A percentile compares a stretch with the other conserved stretches of the same genome.
Evolutionary conservation across 1,140 invertebrate genomes (phyloP).

Genomic region (Eupeodes corollae): DNA sequence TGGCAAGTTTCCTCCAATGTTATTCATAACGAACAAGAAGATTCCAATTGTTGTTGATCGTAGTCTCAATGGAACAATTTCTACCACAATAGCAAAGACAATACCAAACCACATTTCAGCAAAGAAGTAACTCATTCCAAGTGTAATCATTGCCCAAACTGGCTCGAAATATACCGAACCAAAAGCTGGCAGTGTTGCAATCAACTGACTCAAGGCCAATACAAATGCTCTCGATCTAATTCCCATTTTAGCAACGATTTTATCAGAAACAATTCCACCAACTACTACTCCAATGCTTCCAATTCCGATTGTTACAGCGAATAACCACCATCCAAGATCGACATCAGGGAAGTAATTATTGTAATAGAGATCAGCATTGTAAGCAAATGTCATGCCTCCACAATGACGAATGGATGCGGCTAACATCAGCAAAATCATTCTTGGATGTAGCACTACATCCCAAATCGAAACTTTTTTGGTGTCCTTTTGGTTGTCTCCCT

Average conservation of each 20-base stretch:
- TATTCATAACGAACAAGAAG: conserved; percentile 85
- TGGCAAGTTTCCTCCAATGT: conserved; percentile 82
- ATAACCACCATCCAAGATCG: conserved; percentile 78
- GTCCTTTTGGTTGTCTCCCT: conserved; percentile 41
- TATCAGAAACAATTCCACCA: conserved; percentile 80
- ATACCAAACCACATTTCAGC: conserved; percentile 92
- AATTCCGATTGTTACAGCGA: conserved; percentile 73
- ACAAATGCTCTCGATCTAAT: conserved; percentile 73
- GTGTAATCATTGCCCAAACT: conserved; percentile 71
- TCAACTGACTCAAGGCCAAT: conserved; percentile 69
- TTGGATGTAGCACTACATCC: conserved; percentile 62
- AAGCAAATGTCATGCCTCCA: conserved; percentile 79
- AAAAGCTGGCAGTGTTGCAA: conserved; percentile 79
- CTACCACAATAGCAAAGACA: conserved; percentile 76
- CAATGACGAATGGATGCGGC: conserved; percentile 85
- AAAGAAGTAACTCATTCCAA: conserved; percentile 75
- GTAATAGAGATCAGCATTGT: conserved; percentile 82
- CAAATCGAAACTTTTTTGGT: conserved; percentile 50
- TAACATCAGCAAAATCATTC: conserved; percentile 68
- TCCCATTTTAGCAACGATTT: conserved; percentile 77
- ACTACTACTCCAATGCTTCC: conserved; percentile 78
- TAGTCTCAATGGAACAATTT: conserved; percentile 69
- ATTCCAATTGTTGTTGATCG: conserved; percentile 74
- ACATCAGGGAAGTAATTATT: conserved; percentile 75
- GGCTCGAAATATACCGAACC: conserved; percentile 77